A percentile compares a stretch with the other conserved stretches of the same genome.
Evolutionary conservation across 2,888 invertebrate genomes (phyloP).

Genomic region (Bombylius discolor): DNA sequence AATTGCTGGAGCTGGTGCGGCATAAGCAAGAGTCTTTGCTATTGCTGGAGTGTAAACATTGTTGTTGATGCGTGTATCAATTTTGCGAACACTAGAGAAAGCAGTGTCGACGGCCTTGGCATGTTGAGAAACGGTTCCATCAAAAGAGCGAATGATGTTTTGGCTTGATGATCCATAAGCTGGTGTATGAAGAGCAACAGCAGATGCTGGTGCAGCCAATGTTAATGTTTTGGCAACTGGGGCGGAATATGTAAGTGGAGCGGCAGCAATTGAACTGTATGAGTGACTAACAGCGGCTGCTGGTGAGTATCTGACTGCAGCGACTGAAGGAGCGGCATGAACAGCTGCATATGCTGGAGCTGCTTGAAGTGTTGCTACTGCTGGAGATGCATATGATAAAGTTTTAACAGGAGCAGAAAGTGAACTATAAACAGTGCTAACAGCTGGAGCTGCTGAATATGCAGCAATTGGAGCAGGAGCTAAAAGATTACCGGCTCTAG

Average conservation of each 20-base stretch:
- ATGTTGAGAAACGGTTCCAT: conserved; percentile 43
- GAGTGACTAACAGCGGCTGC: conserved; percentile 12
- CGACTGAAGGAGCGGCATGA: conserved; percentile 15
- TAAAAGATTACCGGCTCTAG: conserved; percentile 45
- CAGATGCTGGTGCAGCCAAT: conserved; percentile 15
- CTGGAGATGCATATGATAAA: conserved; percentile 18
- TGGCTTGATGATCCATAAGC: conserved; percentile 40
- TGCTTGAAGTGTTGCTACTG: conserved; percentile 17
- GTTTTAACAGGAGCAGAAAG: conserved; percentile 16
- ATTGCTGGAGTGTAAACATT: background rate
- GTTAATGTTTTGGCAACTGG: conserved; percentile 2
- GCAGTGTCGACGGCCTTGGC: conserved; percentile 47
- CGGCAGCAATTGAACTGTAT: conserved; percentile 14
- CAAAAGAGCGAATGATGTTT: conserved; percentile 44
- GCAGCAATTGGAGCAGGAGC: conserved; percentile 28
- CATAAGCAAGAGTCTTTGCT: conserved; percentile 21
- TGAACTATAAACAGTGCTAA: conserved; percentile 19
- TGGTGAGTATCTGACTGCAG: conserved; percentile 14
- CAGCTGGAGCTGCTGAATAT: conserved; percentile 36
- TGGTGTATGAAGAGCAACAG: conserved; percentile 19
- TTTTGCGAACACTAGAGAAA: conserved; percentile 47
- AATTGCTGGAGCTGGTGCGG: conserved; percentile 18
- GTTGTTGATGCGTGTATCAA: conserved; percentile 44
- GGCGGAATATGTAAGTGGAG: background rate
- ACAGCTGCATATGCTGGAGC: conserved; percentile 17